phyloP scores from a whole-genome alignment of 2,113 vertebrate genomes.

The Poicephalus meyeri region DNA sequence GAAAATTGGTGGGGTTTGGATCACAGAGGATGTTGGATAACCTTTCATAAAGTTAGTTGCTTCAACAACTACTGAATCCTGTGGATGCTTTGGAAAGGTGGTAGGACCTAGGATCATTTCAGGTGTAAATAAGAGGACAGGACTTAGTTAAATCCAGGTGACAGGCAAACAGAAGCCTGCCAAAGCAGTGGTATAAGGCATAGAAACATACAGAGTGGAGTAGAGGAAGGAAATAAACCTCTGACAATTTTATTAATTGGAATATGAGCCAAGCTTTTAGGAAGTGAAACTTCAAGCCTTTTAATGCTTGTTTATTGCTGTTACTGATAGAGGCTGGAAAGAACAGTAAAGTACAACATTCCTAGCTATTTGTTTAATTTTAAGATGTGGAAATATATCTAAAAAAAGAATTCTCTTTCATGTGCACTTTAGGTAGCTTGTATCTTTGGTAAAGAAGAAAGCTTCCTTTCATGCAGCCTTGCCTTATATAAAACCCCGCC shows the following conservation, averaged over 20 bases:
- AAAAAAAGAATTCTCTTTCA: not conserved
- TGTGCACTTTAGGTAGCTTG: not conserved
- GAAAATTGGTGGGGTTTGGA: not conserved
- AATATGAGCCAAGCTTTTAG: not conserved
- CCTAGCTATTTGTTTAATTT: not conserved
- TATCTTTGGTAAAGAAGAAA: not conserved
- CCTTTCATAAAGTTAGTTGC: not conserved
- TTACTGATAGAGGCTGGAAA: not conserved
- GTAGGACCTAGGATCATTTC: not conserved
- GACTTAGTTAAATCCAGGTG: not conserved
- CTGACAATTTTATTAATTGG: not conserved
- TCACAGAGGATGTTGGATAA: not conserved
- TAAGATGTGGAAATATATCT: not conserved
- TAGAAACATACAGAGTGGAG: not conserved
- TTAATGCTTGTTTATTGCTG: not conserved
- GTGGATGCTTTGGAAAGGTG: not conserved
- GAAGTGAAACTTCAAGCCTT: not conserved
- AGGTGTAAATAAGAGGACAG: not conserved
- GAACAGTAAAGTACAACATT: not conserved
- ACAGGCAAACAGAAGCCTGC: not conserved
- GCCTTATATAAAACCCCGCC: not conserved
- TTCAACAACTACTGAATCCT: not conserved
- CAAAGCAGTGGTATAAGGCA: not conserved
- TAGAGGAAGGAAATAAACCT: not conserved
- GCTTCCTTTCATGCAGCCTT: not conserved